phyloP scores from a whole-genome alignment of 2,113 vertebrate genomes.

The Bufo bufo region DNA sequence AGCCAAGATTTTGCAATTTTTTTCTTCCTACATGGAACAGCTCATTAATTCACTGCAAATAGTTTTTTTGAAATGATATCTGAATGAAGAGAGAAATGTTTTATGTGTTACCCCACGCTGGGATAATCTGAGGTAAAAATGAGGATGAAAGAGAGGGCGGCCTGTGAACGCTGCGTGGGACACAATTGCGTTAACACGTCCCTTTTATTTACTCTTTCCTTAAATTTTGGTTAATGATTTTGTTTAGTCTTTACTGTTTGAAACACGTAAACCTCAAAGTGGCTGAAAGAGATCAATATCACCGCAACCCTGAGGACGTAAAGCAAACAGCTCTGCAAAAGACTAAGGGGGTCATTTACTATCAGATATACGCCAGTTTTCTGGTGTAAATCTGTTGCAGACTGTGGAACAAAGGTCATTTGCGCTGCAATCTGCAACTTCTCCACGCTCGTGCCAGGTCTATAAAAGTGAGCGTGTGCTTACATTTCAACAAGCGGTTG shows the following conservation, averaged over 20 bases:
- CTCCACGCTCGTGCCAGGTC: no score
- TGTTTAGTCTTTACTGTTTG: constrained; percentile 4
- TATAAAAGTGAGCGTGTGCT: no score
- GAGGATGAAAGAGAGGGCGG: background rate
- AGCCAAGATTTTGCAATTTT: constrained; percentile 23
- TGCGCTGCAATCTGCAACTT: no score
- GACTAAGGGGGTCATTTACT: background rate
- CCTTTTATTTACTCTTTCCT: background rate
- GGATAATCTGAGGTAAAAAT: constrained; percentile 25
- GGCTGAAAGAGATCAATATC: constrained; percentile 4
- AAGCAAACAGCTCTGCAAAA: background rate
- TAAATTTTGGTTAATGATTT: constrained; percentile 18
- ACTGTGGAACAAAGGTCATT: no score
- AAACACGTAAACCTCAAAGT: constrained; percentile 2
- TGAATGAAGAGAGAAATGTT: background rate
- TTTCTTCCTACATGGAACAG: background rate
- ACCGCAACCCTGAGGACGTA: background rate
- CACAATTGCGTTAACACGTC: background rate
- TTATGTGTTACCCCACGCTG: constrained; percentile 28
- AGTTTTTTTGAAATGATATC: constrained; percentile 29
- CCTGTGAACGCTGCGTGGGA: background rate
- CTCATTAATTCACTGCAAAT: constrained; percentile 24
- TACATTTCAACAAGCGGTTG: no score
- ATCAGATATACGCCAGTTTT: no score
- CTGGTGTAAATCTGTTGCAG: no score